Evolutionary conservation across 2,113 vertebrate species (phyloP).

Genomic region (Bos indicus): DNA sequence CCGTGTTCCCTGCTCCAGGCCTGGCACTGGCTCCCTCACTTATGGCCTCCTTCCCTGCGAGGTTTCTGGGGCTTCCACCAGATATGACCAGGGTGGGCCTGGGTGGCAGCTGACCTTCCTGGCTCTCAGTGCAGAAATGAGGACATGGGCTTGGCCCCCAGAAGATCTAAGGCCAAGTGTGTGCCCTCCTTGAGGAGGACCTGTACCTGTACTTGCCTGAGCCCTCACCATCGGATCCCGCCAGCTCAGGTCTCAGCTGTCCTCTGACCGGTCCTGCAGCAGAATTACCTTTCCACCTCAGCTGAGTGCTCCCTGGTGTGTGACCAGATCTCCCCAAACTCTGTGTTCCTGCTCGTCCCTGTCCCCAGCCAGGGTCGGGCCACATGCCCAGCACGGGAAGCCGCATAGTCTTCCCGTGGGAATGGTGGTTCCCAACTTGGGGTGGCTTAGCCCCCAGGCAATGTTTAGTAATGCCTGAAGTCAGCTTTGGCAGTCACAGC

Average conservation of each 20-base stretch:
- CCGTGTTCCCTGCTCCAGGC: accelerated
- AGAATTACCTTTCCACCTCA: background rate
- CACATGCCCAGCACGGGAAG: background rate
- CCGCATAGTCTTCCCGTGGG: no score
- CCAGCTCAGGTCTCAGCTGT: background rate
- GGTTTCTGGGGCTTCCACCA: background rate
- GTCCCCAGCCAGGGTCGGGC: background rate
- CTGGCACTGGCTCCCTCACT: background rate
- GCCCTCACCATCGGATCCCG: accelerated
- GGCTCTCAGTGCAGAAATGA: background rate
- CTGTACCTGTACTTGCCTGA: background rate
- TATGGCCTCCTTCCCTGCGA: background rate
- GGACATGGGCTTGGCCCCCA: background rate
- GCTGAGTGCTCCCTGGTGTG: background rate
- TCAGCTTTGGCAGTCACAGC: background rate
- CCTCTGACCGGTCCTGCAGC: background rate
- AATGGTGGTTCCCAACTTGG: background rate
- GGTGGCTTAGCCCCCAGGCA: background rate
- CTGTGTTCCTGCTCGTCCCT: background rate
- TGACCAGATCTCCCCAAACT: background rate
- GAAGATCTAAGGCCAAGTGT: background rate
- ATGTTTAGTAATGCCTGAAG: background rate
- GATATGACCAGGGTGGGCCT: background rate
- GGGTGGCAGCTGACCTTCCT: background rate
- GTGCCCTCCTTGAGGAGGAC: background rate